phyloP scores from a whole-genome alignment of 1,140 invertebrate genomes.

The Telenomus remus region DNA sequence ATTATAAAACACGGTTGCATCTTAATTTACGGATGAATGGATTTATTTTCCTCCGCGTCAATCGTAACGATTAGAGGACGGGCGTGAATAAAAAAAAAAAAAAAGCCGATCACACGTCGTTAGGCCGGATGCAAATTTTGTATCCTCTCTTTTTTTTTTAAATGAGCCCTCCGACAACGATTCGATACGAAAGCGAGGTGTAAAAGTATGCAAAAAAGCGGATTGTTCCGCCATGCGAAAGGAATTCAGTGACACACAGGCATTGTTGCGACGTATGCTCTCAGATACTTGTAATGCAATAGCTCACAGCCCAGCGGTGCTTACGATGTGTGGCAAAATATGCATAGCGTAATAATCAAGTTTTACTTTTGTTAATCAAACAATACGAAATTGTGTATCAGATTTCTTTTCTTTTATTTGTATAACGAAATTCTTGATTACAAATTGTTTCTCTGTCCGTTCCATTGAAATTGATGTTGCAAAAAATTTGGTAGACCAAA shows the following conservation, averaged over 20 bases:
- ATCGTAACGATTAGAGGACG: too few species aligned
- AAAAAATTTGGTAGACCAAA: too few species aligned
- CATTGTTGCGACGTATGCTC: slow-evolving; percentile 54
- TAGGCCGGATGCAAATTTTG: slow-evolving; percentile 6
- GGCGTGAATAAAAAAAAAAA: too few species aligned
- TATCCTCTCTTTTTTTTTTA: too few species aligned
- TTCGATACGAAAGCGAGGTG: not conserved
- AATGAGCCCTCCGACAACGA: not conserved
- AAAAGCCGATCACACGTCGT: slow-evolving; percentile 2
- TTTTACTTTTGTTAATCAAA: too few species aligned
- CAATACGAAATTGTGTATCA: too few species aligned
- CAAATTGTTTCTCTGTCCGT: too few species aligned
- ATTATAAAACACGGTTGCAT: not conserved
- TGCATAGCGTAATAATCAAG: slow-evolving; percentile 30
- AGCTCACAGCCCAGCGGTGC: slow-evolving; percentile 47
- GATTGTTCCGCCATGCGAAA: slow-evolving; percentile 51
- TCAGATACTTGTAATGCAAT: slow-evolving; percentile 51
- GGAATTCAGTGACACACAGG: slow-evolving; percentile 54
- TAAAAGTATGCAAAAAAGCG: slow-evolving; percentile 38
- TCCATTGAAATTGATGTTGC: too few species aligned
- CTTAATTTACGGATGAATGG: too few species aligned
- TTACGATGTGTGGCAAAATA: slow-evolving; percentile 59
- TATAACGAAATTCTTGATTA: too few species aligned
- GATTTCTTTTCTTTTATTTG: too few species aligned
- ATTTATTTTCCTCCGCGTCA: too few species aligned